Conservation (phyloP, 1,140 invertebrate genomes). For the Lanistes nyassanus region DNA sequence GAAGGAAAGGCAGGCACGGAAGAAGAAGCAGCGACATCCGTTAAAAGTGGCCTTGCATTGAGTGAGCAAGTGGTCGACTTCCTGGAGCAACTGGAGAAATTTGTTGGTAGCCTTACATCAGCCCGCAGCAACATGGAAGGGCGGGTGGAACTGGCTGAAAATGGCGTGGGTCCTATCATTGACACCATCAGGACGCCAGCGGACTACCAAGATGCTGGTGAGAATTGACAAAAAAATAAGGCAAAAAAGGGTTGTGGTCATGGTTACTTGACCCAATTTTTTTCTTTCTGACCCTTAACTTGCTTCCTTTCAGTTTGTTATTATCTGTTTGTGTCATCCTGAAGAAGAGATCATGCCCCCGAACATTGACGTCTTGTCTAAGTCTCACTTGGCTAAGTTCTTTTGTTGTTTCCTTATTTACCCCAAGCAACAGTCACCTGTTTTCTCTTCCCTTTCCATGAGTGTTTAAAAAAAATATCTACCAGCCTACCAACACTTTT, state of each 20-base stretch:
- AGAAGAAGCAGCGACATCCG: neutral
- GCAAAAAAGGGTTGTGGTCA: too few species aligned
- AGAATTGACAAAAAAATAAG: conserved; percentile 15
- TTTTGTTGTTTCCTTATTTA: too few species aligned
- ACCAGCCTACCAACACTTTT: too few species aligned
- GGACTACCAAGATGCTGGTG: conserved; percentile 65
- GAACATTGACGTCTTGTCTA: too few species aligned
- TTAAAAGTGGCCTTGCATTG: neutral
- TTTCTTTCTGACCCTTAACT: too few species aligned
- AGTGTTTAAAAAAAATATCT: too few species aligned
- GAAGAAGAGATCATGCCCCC: too few species aligned
- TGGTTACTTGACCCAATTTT: too few species aligned
- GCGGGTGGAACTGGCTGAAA: conserved; percentile 63
- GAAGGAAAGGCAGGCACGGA: conserved; percentile 22
- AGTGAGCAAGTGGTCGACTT: conserved; percentile 61
- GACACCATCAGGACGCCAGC: conserved; percentile 58
- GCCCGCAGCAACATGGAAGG: conserved; percentile 64
- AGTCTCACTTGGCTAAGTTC: too few species aligned
- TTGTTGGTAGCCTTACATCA: conserved; percentile 59
- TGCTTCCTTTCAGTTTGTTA: neutral
- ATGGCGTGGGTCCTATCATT: conserved; percentile 55
- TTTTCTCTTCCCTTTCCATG: too few species aligned
- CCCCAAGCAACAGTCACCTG: too few species aligned
- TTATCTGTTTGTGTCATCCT: too few species aligned
- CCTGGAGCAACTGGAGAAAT: conserved; percentile 65